Evolutionary conservation across 2,797 vertebrate genomes (phyloP).

Genomic region (Clarias laeviceps): DNA sequence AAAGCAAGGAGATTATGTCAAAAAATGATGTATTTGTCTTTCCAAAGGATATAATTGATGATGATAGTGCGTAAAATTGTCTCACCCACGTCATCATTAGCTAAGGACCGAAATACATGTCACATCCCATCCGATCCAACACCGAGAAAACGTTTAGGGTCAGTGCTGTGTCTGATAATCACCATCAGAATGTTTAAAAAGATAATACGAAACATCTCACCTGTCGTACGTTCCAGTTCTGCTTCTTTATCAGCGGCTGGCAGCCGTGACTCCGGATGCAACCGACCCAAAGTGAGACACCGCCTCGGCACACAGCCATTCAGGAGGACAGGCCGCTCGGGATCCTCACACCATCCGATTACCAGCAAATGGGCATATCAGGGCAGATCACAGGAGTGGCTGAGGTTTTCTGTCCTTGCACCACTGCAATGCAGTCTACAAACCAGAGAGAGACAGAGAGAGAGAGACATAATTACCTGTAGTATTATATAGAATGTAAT

Average conservation of each 20-base stretch:
- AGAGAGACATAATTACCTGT: not conserved
- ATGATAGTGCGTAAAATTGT: not conserved
- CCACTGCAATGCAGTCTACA: not conserved
- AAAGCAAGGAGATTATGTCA: too few species aligned
- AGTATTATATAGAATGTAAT: not conserved
- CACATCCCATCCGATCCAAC: not conserved
- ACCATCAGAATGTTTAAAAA: not conserved
- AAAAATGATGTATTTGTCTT: not conserved
- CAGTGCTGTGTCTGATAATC: not conserved
- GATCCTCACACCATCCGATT: constrained; percentile 56
- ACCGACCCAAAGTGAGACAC: constrained; percentile 73
- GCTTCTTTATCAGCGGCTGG: constrained; percentile 61
- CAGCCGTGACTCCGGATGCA: constrained; percentile 67
- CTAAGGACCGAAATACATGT: too few species aligned
- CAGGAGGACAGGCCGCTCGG: constrained; percentile 63
- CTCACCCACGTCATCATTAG: too few species aligned
- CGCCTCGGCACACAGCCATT: constrained; percentile 80
- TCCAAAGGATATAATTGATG: not conserved
- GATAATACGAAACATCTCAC: constrained; percentile 51
- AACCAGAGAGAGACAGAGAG: not conserved
- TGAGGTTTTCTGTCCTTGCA: constrained; percentile 19
- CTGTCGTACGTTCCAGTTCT: constrained; percentile 67
- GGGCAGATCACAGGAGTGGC: constrained; percentile 15
- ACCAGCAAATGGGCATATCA: constrained; percentile 61
- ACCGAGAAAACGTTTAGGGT: not conserved